Evolutionary conservation across 2,797 vertebrate genomes (phyloP).

Genomic region (Pagetopsis macropterus): DNA sequence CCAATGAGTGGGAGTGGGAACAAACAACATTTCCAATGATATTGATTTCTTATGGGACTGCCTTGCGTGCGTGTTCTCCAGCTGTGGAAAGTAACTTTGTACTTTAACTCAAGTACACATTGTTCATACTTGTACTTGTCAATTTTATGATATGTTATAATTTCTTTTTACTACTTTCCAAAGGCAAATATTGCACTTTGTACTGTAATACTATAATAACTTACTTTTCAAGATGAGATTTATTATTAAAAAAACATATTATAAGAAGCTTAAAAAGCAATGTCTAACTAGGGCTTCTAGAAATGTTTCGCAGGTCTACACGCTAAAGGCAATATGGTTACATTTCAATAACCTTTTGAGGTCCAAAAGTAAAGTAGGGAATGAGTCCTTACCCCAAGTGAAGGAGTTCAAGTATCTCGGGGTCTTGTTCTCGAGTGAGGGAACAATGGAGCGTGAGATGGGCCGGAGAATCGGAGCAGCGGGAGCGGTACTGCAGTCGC

Average conservation of each 20-base stretch:
- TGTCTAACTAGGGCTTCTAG: not conserved
- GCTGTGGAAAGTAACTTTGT: constrained; percentile 15
- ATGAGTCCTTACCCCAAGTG: too few relatives aligned
- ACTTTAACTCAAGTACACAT: constrained; percentile 2
- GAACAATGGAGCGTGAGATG: too few relatives aligned
- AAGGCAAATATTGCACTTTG: not conserved
- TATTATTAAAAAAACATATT: not conserved
- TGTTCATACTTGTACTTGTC: not conserved
- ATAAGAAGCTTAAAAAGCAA: not conserved
- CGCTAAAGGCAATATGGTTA: not conserved
- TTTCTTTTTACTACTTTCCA: not conserved
- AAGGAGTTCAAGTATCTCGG: too few relatives aligned
- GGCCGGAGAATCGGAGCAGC: too few relatives aligned
- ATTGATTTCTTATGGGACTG: constrained; percentile 47
- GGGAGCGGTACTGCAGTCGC: too few relatives aligned
- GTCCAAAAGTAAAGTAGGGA: not conserved
- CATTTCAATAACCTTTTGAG: not conserved
- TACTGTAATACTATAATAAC: not conserved
- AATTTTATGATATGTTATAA: not conserved
- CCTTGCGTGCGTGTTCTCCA: constrained; percentile 28
- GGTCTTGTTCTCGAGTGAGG: too few relatives aligned
- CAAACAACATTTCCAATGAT: constrained; percentile 47
- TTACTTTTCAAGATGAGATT: constrained; percentile 1
- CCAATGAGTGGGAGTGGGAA: constrained; percentile 62
- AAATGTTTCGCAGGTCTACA: not conserved